Conservation (phyloP, 92 coral and sea anemone species). For the Actinostola sp. region DNA sequence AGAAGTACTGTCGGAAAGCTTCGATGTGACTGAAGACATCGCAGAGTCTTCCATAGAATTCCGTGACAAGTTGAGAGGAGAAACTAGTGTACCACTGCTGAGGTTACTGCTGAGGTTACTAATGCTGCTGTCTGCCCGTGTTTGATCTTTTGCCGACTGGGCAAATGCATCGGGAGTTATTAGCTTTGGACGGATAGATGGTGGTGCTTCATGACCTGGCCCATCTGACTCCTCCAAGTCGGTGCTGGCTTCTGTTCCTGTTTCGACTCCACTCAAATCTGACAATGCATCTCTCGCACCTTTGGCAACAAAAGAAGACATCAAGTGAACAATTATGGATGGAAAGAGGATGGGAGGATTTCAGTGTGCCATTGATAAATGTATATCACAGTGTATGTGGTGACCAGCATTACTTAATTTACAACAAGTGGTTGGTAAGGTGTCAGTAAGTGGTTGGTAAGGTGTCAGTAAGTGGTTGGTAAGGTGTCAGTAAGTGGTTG, state of each 20-base stretch:
- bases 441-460: too few species aligned
- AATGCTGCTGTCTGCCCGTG: conserved; percentile 61
- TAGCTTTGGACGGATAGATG: conserved; percentile 63
- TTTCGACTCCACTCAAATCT: conserved; percentile 92
- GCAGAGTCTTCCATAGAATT: conserved; percentile 60
- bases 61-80: conserved; percentile 69
- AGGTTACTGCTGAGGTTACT: conserved; percentile 73
- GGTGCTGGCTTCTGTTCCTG: conserved; percentile 82
- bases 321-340: background rate
- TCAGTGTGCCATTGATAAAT: too few species aligned
- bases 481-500: too few species aligned
- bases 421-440: too few species aligned
- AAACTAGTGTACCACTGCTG: conserved; percentile 86
- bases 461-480: too few species aligned
- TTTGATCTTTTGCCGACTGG: conserved; percentile 38
- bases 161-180: conserved; percentile 94
- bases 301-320: background rate
- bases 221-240: conserved; percentile 78
- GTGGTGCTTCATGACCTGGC: conserved; percentile 42
- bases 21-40: conserved; percentile 81
- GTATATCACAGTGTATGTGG: too few species aligned
- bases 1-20: conserved; percentile 79
- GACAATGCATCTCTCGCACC: conserved; percentile 90
- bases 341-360: too few species aligned
- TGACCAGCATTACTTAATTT: too few species aligned